phyloP scores from a whole-genome alignment of 1,140 invertebrate species.

The Gyrodactylus salaris region DNA sequence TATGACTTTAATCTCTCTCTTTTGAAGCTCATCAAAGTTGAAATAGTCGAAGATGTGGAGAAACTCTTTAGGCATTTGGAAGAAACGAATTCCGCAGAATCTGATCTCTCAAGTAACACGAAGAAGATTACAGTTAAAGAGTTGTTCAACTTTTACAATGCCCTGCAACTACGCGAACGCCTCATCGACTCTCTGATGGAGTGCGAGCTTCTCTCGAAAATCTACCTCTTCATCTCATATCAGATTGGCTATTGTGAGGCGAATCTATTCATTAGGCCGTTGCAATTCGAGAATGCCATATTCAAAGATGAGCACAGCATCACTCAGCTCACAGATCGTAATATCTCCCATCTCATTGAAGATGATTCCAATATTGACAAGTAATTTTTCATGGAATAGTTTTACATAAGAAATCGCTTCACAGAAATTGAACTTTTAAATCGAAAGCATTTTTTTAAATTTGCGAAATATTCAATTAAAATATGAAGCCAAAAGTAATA shows the following conservation, averaged over 20 bases:
- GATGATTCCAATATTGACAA: neutral
- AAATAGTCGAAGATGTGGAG: too few relatives aligned
- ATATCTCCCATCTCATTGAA: neutral
- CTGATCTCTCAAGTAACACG: too few relatives aligned
- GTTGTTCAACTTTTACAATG: neutral
- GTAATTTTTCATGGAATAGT: neutral
- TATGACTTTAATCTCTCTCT: too few relatives aligned
- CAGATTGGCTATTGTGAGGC: neutral
- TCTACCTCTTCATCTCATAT: neutral
- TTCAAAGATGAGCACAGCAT: neutral
- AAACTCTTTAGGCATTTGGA: too few relatives aligned
- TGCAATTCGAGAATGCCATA: neutral
- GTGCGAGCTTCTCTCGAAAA: conserved; percentile 15
- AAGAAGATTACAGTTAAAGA: too few relatives aligned
- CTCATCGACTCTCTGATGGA: conserved; percentile 16
- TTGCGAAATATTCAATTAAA: too few relatives aligned
- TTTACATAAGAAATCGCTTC: too few relatives aligned
- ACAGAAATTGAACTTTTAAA: too few relatives aligned
- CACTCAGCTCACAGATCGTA: neutral
- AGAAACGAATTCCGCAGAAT: too few relatives aligned
- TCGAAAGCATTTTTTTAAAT: too few relatives aligned
- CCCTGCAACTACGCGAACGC: conserved; percentile 12
- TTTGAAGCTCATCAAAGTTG: too few relatives aligned
- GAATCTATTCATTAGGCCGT: neutral
- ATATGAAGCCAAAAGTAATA: too few relatives aligned